Conservation (phyloP, 2,888 invertebrate species). For the Dryococelus australis region DNA sequence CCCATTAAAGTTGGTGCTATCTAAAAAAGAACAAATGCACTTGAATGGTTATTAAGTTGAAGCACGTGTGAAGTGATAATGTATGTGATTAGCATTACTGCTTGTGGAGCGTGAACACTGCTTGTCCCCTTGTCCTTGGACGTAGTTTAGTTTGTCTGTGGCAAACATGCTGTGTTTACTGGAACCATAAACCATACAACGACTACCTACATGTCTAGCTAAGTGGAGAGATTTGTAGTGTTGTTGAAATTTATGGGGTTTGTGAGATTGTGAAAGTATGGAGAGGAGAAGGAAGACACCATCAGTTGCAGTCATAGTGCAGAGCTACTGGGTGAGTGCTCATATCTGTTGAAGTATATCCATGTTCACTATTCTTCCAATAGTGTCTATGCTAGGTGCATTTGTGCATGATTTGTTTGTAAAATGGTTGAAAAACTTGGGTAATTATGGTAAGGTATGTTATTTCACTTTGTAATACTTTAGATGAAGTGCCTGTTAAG, state of each 20-base stretch:
- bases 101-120: background rate
- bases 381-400: background rate
- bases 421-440: background rate
- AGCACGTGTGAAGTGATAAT: background rate
- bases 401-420: background rate
- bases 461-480: background rate
- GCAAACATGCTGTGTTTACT: background rate
- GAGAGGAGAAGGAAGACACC: slow-evolving; percentile 18
- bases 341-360: background rate
- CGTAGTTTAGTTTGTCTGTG: background rate
- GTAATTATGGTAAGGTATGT: background rate
- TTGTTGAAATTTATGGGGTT: background rate
- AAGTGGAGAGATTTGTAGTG: background rate
- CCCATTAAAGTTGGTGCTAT: background rate
- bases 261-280: background rate
- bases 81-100: background rate
- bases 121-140: background rate
- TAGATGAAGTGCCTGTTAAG: too few species aligned
- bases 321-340: slow-evolving; percentile 25
- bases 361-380: background rate
- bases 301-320: slow-evolving; percentile 24
- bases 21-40: background rate
- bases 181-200: background rate
- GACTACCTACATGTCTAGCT: background rate
- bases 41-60: background rate